Conservation (phyloP, 2,113 vertebrate species). For the Tragulus kanchil region DNA sequence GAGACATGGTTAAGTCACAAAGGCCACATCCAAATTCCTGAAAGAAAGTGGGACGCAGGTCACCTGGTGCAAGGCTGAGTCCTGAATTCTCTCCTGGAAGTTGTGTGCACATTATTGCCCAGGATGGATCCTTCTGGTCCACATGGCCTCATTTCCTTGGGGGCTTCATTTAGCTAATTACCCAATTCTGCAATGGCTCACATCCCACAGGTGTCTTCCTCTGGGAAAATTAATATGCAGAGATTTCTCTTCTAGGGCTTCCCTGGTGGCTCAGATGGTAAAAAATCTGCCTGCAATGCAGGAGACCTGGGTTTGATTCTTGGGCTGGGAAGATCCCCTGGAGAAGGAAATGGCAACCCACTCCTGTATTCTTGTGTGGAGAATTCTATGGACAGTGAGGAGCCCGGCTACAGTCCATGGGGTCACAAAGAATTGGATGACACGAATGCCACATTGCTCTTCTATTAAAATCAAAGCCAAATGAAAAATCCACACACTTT, state of each 20-base stretch:
- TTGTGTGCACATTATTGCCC: neutral
- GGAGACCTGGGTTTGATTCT: neutral
- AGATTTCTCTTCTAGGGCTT: slow-evolving; percentile 35
- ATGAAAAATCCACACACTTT: neutral
- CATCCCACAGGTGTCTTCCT: slow-evolving; percentile 34
- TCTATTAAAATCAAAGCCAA: slow-evolving; percentile 30
- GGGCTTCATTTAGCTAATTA: slow-evolving; percentile 59
- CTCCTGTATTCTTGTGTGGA: neutral
- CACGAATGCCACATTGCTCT: neutral
- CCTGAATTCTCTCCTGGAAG: neutral
- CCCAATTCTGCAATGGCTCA: neutral
- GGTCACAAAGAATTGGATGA: neutral
- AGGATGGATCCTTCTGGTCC: neutral
- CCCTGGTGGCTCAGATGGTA: neutral
- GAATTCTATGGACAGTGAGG: neutral
- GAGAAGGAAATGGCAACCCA: neutral
- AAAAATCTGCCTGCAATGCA: neutral
- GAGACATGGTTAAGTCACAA: slow-evolving; percentile 43
- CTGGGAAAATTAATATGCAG: slow-evolving; percentile 52
- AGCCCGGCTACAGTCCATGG: neutral
- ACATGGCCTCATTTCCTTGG: neutral
- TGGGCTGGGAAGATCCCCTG: neutral
- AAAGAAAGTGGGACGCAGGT: neutral
- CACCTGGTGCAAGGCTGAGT: slow-evolving; percentile 1
- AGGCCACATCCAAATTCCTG: slow-evolving; percentile 10